Base-by-base conservation (phyloP, 2,113 vertebrate species). In the Hypocryptadius cinnamomeus region DNA sequence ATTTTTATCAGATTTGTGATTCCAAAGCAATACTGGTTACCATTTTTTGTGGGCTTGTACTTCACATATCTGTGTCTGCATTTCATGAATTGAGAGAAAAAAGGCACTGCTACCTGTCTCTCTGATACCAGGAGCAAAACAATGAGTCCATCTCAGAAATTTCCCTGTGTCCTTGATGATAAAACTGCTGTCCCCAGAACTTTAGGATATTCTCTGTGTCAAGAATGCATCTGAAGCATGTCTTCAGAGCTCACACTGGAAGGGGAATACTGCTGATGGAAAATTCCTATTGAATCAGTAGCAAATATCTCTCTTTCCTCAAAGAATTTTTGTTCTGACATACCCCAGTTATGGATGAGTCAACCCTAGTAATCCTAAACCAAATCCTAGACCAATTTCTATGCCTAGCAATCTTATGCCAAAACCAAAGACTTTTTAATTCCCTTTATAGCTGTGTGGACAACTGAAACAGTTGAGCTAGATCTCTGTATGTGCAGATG, bases 101-200 rank as follows among this genome's bases (percentile, higher is more conserved):
- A 83, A 66, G 42, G 18, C 60, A 50, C 3, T 68, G 27, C 51
- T 78, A 48, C 33, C 22, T 2, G 13, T 47, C 50, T 60, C 33
- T 63, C 61, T 91, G 53, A 64, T 31, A 65, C 8, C 0, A 1
- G 33, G 19, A 64, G 31, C 0, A 0, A 71, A 81, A 73, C 0
- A 0, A 16, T 44, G 24, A 87, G 10, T 44, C 45, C 48, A 56
- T 17, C 47, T 79, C 56, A 91, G 73, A 76, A 40, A 61, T 79
- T 42, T 51, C 40, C 47, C 33, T 47, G 19, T 48, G 27, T 81
- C 39, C 61, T 74, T 25, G 16, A 74, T 31, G 21, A 59, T 35
- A 86, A 80, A 74, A 28, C 18, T 74, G 10, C 15, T 42, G 22
- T 84, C 9, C 12, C 25, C 40, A 87, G 44, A 45, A 68, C 13